Evolutionary conservation across 2,797 vertebrate genomes (phyloP), one percentile per base, ranked within the genome.

Genomic region (Sebastes alutus): DNA sequence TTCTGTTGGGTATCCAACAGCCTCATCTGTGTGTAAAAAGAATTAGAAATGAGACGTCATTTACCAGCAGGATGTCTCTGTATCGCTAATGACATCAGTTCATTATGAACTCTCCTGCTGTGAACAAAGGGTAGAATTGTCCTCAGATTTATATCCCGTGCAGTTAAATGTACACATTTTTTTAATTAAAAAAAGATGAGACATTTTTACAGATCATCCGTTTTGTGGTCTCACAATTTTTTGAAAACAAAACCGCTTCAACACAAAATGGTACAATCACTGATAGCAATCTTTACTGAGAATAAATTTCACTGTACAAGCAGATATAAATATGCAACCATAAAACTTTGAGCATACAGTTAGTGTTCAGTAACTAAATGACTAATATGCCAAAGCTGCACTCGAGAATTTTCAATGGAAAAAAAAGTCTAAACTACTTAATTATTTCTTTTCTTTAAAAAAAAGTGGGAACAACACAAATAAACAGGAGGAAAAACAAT

Each of bases 321-420:
- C 94, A 93, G 91, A 90, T 96, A 96, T 95, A 96, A 96, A 97
- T 96, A 96, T 90, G 86, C 89, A 92, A 87, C 89, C 89, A 92
- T 86, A 93, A 93, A 94, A 87, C 82, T 92, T 93, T 87, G 65
- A 90, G 90, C 90, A 88, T 89, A 93, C 75, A 84, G 52, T 91
- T 95, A 93, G 87, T 94, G 88, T 94, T 91, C 83, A 88, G 83
- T 92, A 91, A 89, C 87, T 88, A 75, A 89, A 87, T 72, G 16
- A 90, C 76, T 76, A 89, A 91, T 87, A 93, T 91, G 87, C 84
- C 87, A 92, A 94, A 91, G 76, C 82, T 90, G 87, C 72, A 89
- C 52, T 82, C 42, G 54, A 84, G 22, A 71, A 87, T 75, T 81
- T 81, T 75, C 63, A 86, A 82, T 56, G 65, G 67, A 86, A 89